These are phyloP conservation scores for Microctenopoma stevenorrisi DNA, from an alignment of 2,797 vertebrate genomes.

Conservation along the genomic window DNA sequence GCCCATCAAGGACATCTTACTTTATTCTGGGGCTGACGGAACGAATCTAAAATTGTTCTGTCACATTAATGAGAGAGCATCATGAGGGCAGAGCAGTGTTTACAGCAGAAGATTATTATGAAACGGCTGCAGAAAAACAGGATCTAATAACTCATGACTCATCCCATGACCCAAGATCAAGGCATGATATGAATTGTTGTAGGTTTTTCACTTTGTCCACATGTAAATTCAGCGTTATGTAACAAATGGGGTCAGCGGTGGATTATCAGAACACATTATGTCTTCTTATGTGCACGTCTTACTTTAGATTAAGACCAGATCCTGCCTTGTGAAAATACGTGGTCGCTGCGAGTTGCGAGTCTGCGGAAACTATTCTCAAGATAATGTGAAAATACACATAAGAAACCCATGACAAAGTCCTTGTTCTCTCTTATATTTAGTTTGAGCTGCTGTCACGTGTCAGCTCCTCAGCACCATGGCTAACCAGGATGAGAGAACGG, in stretches of 20 bases:
- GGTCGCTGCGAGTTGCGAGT: background rate
- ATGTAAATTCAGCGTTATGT: background rate
- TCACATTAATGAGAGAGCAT: slow-evolving; percentile 1
- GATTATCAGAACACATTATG: background rate
- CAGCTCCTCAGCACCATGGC: background rate
- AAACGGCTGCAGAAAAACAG: slow-evolving; percentile 12
- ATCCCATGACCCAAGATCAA: slow-evolving; percentile 33
- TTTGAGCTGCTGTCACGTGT: too few species aligned
- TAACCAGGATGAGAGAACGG: background rate
- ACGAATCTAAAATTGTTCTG: slow-evolving; percentile 11
- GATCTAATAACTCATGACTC: slow-evolving; percentile 24
- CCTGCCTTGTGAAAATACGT: too few species aligned
- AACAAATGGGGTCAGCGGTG: background rate
- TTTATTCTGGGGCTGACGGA: slow-evolving; percentile 14
- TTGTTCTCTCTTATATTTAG: background rate
- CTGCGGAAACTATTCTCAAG: too few species aligned
- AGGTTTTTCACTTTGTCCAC: background rate
- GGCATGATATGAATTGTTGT: background rate
- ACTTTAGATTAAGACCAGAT: too few species aligned
- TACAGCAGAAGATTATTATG: background rate
- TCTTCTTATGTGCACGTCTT: background rate
- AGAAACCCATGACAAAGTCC: background rate
- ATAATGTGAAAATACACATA: too few species aligned
- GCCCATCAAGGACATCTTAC: slow-evolving; percentile 2
- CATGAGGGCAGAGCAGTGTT: background rate